Evolutionary conservation across 2,797 vertebrate species (phyloP), one percentile per base, ranked within the genome.

Genomic region (Clamator glandarius): DNA sequence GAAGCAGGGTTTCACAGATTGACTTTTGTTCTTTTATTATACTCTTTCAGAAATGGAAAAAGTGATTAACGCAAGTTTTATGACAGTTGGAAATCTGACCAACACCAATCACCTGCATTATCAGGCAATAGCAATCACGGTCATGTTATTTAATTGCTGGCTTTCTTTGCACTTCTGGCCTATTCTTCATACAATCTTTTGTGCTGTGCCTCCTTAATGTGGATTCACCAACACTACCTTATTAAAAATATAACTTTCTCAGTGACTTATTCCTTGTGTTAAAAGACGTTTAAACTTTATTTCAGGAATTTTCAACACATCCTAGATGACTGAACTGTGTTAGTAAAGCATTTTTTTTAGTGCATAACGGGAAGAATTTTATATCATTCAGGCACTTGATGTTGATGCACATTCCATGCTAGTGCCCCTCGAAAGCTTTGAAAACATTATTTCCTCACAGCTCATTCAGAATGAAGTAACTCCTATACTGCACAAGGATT

Each of bases 321-420:
- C 50, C 52, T 79, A 64, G 75, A 78, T 77, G 63, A 80, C 70
- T 42, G 74, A 86, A 26, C n/a, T 78, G 54, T 54, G 42, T 93
- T 79, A 87, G 33, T 66, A 61, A 70, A 89, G 12, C 8, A 21
- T 9, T 24, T 52, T 63, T 81, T 75, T 70, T 35, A 73, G 87
- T 74, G 95, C 82, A 89, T 66, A 88, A 82, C 12, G 28, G 64
- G 88, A 87, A 91, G 55, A 84, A 67, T 82, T 84, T 41, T 50
- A 2, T 82, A 73, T 89, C 91, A 79, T 84, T 96, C 76, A 96
- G 87, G 89, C 96, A 95, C 94, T 94, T 96, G 85, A 96, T 91
- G 92, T 90, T 94, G 67, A 81, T 79, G 67, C 87, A 95, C 85
- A 96, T 96, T 96, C 95, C 83, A 88, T 73, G 57, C 70, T 67